Evolutionary conservation across 1,140 invertebrate genomes (phyloP).

Genomic region (Lepidurus arcticus): DNA sequence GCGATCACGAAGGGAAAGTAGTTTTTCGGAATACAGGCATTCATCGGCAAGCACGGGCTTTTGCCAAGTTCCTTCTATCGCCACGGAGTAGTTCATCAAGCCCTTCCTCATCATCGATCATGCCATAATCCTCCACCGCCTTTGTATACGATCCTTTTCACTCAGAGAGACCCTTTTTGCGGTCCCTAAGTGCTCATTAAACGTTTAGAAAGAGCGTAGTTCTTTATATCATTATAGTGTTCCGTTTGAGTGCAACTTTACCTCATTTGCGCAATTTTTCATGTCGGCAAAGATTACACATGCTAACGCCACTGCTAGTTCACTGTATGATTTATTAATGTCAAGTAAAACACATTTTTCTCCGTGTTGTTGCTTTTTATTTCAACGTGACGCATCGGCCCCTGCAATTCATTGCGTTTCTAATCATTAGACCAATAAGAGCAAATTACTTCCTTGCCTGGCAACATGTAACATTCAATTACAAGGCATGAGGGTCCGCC

Average conservation of each 20-base stretch:
- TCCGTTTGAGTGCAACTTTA: neutral
- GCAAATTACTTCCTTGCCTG: too few species aligned
- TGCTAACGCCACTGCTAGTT: too few species aligned
- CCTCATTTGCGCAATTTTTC: too few species aligned
- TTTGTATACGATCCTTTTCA: neutral
- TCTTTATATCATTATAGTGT: neutral
- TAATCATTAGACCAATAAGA: too few species aligned
- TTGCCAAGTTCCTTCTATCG: neutral
- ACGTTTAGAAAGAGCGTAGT: neutral
- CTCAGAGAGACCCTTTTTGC: neutral
- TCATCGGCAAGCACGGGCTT: neutral
- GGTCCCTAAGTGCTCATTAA: slow-evolving; percentile 13
- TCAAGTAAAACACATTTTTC: too few species aligned
- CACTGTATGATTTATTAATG: too few species aligned
- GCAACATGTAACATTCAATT: too few species aligned
- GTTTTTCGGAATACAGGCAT: neutral
- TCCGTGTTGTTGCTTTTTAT: too few species aligned
- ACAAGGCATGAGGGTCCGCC: too few species aligned
- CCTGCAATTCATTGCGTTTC: too few species aligned
- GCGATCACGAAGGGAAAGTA: neutral
- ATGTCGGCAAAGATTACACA: too few species aligned
- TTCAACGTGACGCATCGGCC: too few species aligned
- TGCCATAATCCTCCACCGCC: neutral
- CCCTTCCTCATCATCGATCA: neutral
- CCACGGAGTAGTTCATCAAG: neutral